A percentile compares a stretch with the other conserved stretches of the same genome.
Conservation (phyloP, 2,888 invertebrate genomes). For the Drosophila greeni region DNA sequence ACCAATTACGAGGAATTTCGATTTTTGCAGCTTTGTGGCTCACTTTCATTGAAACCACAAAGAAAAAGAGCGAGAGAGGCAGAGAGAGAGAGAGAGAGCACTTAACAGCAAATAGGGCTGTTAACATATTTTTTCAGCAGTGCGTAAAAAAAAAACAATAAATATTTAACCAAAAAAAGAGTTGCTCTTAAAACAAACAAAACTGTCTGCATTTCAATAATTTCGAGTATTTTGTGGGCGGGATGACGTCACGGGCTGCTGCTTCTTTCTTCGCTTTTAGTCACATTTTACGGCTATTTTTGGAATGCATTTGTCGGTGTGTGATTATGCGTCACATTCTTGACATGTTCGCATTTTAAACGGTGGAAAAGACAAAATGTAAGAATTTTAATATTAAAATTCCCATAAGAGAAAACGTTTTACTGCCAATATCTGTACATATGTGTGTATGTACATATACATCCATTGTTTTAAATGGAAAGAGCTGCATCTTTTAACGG, state of each 20-base stretch:
- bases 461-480: background rate
- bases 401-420: background rate
- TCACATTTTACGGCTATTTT: conserved; percentile 11
- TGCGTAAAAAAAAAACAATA: conserved; percentile 25
- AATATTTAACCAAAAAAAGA: conserved; percentile 36
- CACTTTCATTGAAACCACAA: conserved; percentile 46
- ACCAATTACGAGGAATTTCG: conserved; percentile 22
- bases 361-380: conserved; percentile 13
- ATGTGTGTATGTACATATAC: background rate
- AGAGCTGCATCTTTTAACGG: background rate
- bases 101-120: conserved; percentile 28
- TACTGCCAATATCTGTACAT: background rate
- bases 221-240: conserved; percentile 40
- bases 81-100: conserved; percentile 18
- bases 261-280: conserved; percentile 9
- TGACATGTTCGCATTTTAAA: conserved; percentile 30
- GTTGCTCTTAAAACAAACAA: conserved; percentile 32
- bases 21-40: conserved; percentile 45
- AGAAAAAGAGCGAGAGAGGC: conserved; percentile 19
- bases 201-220: conserved; percentile 46
- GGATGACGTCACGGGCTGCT: conserved; percentile 35
- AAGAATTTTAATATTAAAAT: background rate
- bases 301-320: conserved; percentile 12
- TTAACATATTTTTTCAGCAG: conserved; percentile 37
- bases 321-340: conserved; percentile 24